phyloP scores from a whole-genome alignment of 1,140 invertebrate species.

The Bombus balteatus region DNA sequence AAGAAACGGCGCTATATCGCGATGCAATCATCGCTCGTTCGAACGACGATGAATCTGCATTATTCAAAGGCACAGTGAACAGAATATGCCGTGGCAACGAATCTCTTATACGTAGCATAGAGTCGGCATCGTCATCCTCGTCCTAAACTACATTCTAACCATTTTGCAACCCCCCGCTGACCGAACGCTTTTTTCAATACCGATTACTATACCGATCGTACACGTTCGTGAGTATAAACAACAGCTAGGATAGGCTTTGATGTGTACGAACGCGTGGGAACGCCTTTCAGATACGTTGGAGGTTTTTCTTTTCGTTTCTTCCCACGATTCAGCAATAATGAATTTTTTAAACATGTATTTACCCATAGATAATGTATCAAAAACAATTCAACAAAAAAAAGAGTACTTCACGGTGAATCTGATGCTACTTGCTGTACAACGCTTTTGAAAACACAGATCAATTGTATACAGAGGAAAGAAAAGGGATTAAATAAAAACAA shows the following conservation, averaged over 20 bases:
- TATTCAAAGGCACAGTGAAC: conserved; percentile 58
- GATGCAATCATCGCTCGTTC: conserved; percentile 65
- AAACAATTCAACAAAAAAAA: not conserved
- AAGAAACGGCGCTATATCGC: conserved; percentile 62
- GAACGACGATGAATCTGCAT: conserved; percentile 66
- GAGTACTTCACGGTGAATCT: no score
- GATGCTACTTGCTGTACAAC: not conserved
- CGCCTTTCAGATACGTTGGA: conserved; percentile 59
- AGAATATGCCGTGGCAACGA: conserved; percentile 32
- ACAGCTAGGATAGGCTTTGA: conserved; percentile 53
- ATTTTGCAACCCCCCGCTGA: conserved; percentile 62
- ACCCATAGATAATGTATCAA: not conserved
- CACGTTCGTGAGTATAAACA: conserved; percentile 50
- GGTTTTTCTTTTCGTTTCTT: conserved; percentile 61
- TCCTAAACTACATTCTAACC: conserved; percentile 46
- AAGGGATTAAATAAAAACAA: not conserved
- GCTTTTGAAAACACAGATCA: not conserved
- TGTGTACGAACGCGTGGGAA: conserved; percentile 59
- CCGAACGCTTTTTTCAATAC: conserved; percentile 60
- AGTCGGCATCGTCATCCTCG: conserved; percentile 51
- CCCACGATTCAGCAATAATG: conserved; percentile 49
- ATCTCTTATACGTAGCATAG: conserved; percentile 30
- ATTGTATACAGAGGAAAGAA: no score
- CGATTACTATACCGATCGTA: conserved; percentile 63
- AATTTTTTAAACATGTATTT: conserved; percentile 16